These are phyloP conservation scores for Alentia gelatinosa DNA, from an alignment of 2,888 invertebrate species.

Conservation along the genomic window DNA sequence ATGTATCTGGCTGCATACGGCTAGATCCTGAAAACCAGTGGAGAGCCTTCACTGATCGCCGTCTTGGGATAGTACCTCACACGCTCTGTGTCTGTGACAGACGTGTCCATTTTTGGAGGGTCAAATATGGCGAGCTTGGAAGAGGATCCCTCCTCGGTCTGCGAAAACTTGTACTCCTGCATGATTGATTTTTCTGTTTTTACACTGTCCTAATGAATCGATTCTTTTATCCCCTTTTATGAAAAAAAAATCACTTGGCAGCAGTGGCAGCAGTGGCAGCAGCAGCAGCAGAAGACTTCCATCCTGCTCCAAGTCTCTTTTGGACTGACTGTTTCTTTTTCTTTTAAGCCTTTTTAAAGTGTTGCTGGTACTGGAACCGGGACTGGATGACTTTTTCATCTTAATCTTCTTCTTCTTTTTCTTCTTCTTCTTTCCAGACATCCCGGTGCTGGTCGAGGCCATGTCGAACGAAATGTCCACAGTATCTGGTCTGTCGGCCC, in stretches of 20 bases:
- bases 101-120: not conserved
- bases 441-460: not conserved
- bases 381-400: not conserved
- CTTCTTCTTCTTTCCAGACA: not conserved
- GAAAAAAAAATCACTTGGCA: not conserved
- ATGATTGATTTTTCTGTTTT: not conserved
- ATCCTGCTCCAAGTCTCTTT: not conserved
- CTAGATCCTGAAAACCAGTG: not conserved
- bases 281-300: not conserved
- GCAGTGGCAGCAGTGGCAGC: too few species aligned
- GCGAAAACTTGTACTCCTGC: not conserved
- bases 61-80: not conserved
- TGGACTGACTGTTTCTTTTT: not conserved
- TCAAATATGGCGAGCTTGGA: not conserved
- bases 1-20: not conserved
- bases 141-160: not conserved
- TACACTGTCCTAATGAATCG: not conserved
- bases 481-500: not conserved
- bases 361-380: not conserved
- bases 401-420: not conserved
- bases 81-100: not conserved
- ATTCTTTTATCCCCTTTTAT: not conserved
- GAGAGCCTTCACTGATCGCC: not conserved
- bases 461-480: not conserved
- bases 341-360: not conserved